phyloP scores from a whole-genome alignment of 2,888 invertebrate species.

The Gryllus longicercus region DNA sequence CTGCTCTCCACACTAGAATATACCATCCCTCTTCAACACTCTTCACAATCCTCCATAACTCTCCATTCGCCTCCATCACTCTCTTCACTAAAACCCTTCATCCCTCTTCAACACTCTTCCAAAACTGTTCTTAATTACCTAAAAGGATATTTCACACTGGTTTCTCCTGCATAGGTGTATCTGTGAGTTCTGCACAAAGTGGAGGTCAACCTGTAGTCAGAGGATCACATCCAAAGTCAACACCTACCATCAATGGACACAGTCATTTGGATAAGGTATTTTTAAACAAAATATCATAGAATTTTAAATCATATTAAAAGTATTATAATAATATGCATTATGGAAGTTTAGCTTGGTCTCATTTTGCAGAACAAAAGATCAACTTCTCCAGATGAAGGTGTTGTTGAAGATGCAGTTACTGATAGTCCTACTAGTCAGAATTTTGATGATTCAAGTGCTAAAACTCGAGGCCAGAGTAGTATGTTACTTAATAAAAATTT shows the following conservation, averaged over 20 bases:
- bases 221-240: too few relatives aligned
- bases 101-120: too few relatives aligned
- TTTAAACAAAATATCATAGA: too few relatives aligned
- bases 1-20: background rate
- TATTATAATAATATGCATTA: background rate
- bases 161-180: too few relatives aligned
- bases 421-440: background rate
- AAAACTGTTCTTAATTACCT: too few relatives aligned
- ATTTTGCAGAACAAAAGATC: slow-evolving; percentile 41
- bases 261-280: too few relatives aligned
- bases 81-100: background rate
- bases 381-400: slow-evolving; percentile 40
- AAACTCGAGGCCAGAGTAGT: background rate
- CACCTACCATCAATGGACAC: too few relatives aligned
- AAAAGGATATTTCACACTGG: too few relatives aligned
- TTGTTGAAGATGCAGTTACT: slow-evolving; percentile 40
- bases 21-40: background rate
- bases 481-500: background rate
- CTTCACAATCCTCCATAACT: background rate
- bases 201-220: too few relatives aligned
- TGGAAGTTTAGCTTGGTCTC: background rate
- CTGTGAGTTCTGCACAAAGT: too few relatives aligned
- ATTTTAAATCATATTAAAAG: too few relatives aligned
- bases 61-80: background rate
- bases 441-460: slow-evolving; percentile 4